Evolutionary conservation across 2,888 invertebrate species (phyloP).

Genomic region (Sycophila texana): DNA sequence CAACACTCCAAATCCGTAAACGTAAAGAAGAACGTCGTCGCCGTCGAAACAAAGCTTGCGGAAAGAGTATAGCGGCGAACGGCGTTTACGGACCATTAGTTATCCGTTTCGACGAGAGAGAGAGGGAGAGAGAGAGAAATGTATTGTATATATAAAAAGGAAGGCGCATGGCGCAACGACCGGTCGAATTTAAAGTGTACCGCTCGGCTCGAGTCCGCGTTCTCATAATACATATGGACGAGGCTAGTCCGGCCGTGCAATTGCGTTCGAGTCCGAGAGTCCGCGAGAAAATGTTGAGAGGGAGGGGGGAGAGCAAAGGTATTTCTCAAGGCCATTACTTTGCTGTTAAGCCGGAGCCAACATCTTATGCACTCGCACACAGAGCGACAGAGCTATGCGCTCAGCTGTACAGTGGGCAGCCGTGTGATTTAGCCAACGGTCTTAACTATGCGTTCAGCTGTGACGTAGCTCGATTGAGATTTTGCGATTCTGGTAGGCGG

Average conservation of each 20-base stretch:
- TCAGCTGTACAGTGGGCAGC: not conserved
- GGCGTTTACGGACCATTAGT: conserved; percentile 17
- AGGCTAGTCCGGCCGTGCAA: conserved; percentile 1
- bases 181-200: conserved; percentile 7
- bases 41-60: not conserved
- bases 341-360: not conserved
- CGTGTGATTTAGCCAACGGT: not conserved
- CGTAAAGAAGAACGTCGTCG: not conserved
- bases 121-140: not conserved
- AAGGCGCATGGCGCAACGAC: conserved; percentile 4
- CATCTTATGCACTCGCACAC: not conserved
- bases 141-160: not conserved
- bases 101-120: not conserved
- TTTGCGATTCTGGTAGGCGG: conserved; percentile 16
- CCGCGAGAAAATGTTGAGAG: conserved; percentile 40
- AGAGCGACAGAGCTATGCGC: not conserved
- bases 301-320: conserved; percentile 34
- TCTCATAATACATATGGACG: conserved; percentile 33
- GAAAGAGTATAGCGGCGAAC: conserved; percentile 13
- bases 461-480: conserved; percentile 11
- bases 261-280: conserved; percentile 44
- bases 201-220: not conserved
- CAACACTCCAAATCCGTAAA: not conserved
- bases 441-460: no score
- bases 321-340: conserved; percentile 46